A percentile compares a stretch with the other conserved stretches of the same genome.
Evolutionary conservation across 2,797 vertebrate species (phyloP).

Genomic region (Odontamblyopus rebecca): DNA sequence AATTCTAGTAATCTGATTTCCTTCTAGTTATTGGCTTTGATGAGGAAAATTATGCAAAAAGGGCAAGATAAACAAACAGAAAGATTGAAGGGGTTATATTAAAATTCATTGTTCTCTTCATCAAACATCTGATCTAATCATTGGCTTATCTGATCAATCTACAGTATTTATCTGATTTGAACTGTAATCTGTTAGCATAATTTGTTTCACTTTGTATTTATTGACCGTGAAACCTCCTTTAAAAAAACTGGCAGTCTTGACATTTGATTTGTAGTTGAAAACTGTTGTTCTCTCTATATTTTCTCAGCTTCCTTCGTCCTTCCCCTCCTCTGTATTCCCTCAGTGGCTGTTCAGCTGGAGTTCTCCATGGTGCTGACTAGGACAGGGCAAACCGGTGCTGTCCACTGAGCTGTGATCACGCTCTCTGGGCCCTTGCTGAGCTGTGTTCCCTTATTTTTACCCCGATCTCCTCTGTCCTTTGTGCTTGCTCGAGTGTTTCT

Average conservation of each 20-base stretch:
- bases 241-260: neutral
- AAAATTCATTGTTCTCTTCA: no score
- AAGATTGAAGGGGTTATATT: no score
- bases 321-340: constrained; percentile 11
- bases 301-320: constrained; percentile 15
- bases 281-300: no score
- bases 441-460: constrained; percentile 31
- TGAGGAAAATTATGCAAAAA: no score
- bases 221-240: neutral
- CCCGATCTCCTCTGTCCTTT: constrained; percentile 31
- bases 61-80: no score
- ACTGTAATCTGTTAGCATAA: neutral
- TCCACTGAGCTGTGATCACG: constrained; percentile 52
- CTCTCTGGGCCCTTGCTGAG: constrained; percentile 43
- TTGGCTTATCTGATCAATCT: no score
- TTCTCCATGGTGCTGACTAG: constrained; percentile 62
- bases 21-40: no score
- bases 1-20: no score
- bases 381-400: constrained; percentile 44
- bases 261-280: neutral
- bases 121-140: no score
- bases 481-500: constrained; percentile 59
- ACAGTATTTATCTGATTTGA: neutral
- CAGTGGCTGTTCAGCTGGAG: constrained; percentile 26
- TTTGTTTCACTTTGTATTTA: neutral